Evolutionary conservation across 1,140 invertebrate species (phyloP), one percentile per base, ranked within the genome.

Genomic region (Portunus trituberculatus): DNA sequence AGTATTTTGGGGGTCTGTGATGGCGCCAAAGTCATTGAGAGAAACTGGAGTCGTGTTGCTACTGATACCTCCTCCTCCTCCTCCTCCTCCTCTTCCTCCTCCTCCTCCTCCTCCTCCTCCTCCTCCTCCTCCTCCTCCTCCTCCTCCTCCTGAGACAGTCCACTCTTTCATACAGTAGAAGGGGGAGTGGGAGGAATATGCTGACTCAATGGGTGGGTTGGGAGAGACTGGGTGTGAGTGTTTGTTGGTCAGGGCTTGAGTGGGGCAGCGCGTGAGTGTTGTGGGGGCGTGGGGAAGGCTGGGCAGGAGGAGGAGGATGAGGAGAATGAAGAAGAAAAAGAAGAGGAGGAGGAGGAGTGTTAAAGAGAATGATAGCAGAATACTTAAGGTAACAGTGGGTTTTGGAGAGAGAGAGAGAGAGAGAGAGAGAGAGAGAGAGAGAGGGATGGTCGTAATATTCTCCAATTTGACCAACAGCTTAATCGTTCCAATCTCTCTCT

Each of bases 391-490:
- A 1, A 76, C n/a, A 8, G 25, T 20, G 67, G n/a, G 86, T 31
- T 16, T 2, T 25, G 25, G 45, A 88, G 84, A 86, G 84, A 86
- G 12, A 25, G 84, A 86, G 39, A 39, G 39, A 39, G 76, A 83
- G 76, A 83, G 76, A 83, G 45, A 88, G 45, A 39, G 86, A 88
- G 86, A 88, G 86, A 88, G 86, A 88, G 86, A 88, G 86, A 88
- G 86, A 88, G 86, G 20, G n/a, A 86, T 29, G 32, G 32, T 16
- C 25, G 83, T 86, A 86, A 39, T 86, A 29, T 86, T 86, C 32
- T 39, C 83, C 83, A 86, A 86, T 39, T 86, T 59, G 52, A 59
- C 52, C 52, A 59, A 14, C 52, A 59, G 52, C 16, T 59, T 59
- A 59, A 59, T 59, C 52, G 52, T 12, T 59, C 16, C 52, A 59